These are phyloP conservation scores for Amiota communis DNA, from an alignment of 2,888 invertebrate species.

Conservation along the genomic window DNA sequence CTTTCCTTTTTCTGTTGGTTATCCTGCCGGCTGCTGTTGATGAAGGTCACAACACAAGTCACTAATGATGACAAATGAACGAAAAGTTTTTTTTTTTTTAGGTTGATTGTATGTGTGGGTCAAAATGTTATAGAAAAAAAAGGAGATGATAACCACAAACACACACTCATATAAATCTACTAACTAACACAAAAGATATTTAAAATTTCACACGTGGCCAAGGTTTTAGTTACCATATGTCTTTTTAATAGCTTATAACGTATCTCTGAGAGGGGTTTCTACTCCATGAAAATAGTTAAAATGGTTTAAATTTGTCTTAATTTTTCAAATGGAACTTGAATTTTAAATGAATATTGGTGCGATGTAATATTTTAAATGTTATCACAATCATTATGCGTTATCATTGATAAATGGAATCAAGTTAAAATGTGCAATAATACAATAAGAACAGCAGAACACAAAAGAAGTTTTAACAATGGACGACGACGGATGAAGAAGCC, in stretches of 20 bases:
- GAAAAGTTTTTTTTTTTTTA: neutral
- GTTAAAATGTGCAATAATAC: slow-evolving; percentile 27
- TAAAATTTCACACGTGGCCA: too few relatives aligned
- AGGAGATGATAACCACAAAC: too few relatives aligned
- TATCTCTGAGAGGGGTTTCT: neutral
- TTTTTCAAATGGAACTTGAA: too few relatives aligned
- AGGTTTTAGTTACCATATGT: too few relatives aligned
- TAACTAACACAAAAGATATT: too few relatives aligned
- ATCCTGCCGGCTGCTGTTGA: slow-evolving; percentile 39
- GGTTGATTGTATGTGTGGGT: neutral
- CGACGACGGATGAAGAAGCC: too few relatives aligned
- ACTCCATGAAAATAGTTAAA: neutral
- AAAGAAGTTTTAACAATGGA: too few relatives aligned
- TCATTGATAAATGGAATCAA: slow-evolving; percentile 55
- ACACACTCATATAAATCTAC: too few relatives aligned
- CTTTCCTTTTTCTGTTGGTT: slow-evolving; percentile 34
- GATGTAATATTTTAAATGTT: too few relatives aligned
- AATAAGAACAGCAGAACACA: slow-evolving; percentile 13
- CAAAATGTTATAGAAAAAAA: neutral
- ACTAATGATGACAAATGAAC: slow-evolving; percentile 64
- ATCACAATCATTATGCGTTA: slow-evolving; percentile 29
- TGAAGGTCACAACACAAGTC: slow-evolving; percentile 32
- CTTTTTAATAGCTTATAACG: too few relatives aligned
- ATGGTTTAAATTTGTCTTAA: neutral
- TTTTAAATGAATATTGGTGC: too few relatives aligned